phyloP scores from a whole-genome alignment of 2,113 vertebrate species.

The Parotia lawesii region DNA sequence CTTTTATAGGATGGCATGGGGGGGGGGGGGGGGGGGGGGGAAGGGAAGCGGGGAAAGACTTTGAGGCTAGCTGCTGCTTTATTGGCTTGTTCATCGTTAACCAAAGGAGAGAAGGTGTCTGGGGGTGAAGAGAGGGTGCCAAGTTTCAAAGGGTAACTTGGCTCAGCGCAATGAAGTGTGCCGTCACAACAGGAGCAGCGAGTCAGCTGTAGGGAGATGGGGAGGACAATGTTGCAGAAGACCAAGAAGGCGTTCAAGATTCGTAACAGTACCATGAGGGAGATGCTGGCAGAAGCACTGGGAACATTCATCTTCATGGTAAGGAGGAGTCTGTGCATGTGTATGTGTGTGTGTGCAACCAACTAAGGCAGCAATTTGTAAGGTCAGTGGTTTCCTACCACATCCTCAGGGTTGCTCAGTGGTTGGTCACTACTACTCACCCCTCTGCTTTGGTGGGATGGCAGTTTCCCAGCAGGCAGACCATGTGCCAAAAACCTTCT shows the following conservation, averaged over 20 bases:
- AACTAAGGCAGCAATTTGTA: background rate
- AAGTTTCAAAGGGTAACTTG: slow-evolving; percentile 56
- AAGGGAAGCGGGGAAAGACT: background rate
- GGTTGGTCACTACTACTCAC: background rate
- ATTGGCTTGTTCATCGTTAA: slow-evolving; percentile 58
- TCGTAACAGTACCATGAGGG: slow-evolving; percentile 52
- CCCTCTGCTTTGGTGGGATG: background rate
- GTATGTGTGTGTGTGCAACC: fast-evolving
- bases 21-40: background rate
- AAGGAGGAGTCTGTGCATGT: background rate
- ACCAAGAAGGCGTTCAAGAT: background rate
- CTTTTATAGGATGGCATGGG: background rate
- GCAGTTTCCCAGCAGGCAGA: background rate
- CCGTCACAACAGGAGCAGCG: background rate
- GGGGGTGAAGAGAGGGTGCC: background rate
- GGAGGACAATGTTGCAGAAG: background rate
- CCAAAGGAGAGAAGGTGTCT: slow-evolving; percentile 12
- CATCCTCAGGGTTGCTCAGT: background rate
- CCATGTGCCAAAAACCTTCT: background rate
- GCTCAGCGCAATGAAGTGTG: background rate
- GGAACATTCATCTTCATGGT: slow-evolving; percentile 85
- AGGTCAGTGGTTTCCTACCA: background rate
- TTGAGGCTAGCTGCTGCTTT: background rate
- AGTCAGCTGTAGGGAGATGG: fast-evolving
- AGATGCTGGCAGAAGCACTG: slow-evolving; percentile 77